Conservation (phyloP, 2,797 vertebrate species). For the Cynodonichthys magdalenae region DNA sequence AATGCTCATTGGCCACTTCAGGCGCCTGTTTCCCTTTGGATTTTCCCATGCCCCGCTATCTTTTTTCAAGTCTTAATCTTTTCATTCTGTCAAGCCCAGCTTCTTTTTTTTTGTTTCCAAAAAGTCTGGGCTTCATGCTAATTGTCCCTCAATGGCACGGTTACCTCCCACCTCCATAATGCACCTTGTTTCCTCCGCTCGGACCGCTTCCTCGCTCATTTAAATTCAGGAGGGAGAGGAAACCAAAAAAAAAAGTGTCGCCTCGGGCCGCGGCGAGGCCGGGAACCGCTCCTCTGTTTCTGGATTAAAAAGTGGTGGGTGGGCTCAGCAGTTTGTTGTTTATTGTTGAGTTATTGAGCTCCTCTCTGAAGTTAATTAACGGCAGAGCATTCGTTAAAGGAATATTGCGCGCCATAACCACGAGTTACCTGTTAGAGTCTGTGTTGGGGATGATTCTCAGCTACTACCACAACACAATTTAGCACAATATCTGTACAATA, state of each 20-base stretch:
- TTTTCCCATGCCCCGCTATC: slow-evolving; percentile 86
- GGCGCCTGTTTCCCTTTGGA: slow-evolving; percentile 64
- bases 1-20: slow-evolving; percentile 73
- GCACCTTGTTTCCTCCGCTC: slow-evolving; percentile 79
- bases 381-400: no score
- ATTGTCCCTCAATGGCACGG: slow-evolving; percentile 82
- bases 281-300: slow-evolving; percentile 47
- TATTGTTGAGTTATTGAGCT: slow-evolving; percentile 34
- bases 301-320: slow-evolving; percentile 44
- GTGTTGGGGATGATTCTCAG: no score
- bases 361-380: slow-evolving; percentile 14
- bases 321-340: slow-evolving; percentile 51
- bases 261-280: slow-evolving; percentile 45
- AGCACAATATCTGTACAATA: no score
- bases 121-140: slow-evolving; percentile 85
- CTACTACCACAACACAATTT: no score
- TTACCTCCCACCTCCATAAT: slow-evolving; percentile 85
- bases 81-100: slow-evolving; percentile 78
- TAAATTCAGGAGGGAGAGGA: slow-evolving; percentile 60
- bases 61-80: slow-evolving; percentile 83
- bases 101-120: slow-evolving; percentile 76
- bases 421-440: no score
- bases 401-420: no score
- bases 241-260: slow-evolving; percentile 49
- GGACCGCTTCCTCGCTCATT: slow-evolving; percentile 64